Evolutionary conservation across 2,797 vertebrate species (phyloP), one percentile per base, ranked within the genome.

Genomic region (Lagorchestes hirsutus): DNA sequence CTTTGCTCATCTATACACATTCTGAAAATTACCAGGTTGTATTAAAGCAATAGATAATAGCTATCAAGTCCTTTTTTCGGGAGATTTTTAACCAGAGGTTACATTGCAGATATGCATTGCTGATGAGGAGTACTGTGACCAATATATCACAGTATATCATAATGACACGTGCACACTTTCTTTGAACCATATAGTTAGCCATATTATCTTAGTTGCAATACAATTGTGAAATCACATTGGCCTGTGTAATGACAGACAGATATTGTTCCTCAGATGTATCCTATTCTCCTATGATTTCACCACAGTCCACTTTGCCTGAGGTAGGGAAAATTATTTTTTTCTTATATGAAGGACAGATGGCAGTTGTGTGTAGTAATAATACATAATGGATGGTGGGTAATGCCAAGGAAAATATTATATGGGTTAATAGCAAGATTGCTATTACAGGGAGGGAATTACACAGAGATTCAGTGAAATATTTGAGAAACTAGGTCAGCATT

Each of bases 291-390:
- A n/a, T 90, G 62, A 90, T 34, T 96, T 91, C 24, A 52, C 50
- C 40, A 34, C 56, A 92, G 2, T 50, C 8, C 4, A 57, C n/a
- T 92, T 58, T 92, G 34, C 90, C 56, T 93, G 92, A 93, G 27
- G 67, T 95, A 14, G 56, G 18, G 16, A 24, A 74, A 91, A 11
- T 52, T 46, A 55, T 27, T 58, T 67, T 74, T 0, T 34, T 95
- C 29, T 24, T 12, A 34, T 82, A 46, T 34, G 57, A 46, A 91
- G 91, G 31, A 90, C 93, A 90, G 59, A 57, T 95, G 27, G 54
- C 4, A 95, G 93, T 74, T 94, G 55, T 74, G 29, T 91, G 93
- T 93, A 93, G 90, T 96, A 92, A 92, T 50, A 54, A 90, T 67
- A 50, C 54, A 90, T 74, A 27, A 11, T 90, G 50, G 95, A 90